These are phyloP conservation scores for Dreissena polymorpha DNA, from an alignment of 1,140 invertebrate species.

Conservation along the genomic window DNA sequence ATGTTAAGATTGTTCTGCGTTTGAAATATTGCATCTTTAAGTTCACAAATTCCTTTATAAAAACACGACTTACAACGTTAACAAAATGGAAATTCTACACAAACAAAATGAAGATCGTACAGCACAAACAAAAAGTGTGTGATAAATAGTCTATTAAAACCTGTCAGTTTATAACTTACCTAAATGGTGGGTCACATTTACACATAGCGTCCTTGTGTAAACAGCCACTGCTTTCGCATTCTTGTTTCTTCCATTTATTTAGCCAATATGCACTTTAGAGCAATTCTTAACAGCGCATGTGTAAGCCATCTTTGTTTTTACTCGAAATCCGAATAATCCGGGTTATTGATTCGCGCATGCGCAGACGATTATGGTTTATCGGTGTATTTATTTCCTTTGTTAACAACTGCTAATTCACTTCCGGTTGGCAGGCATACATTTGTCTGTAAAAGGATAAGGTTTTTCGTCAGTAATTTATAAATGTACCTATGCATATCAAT, in stretches of 20 bases:
- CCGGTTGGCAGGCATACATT: no score
- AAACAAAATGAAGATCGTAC: neutral
- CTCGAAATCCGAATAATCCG: no score
- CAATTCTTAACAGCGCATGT: constrained; percentile 24
- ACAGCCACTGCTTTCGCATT: constrained; percentile 31
- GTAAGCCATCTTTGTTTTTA: no score
- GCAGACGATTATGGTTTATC: no score
- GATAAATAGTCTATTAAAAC: neutral
- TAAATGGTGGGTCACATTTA: constrained; percentile 26
- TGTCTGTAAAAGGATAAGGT: no score
- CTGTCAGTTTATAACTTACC: constrained; percentile 17
- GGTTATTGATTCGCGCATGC: no score
- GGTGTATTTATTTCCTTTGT: neutral
- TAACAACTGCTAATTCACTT: no score
- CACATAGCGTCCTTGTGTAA: constrained; percentile 14
- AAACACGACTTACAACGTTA: neutral
- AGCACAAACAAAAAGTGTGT: neutral
- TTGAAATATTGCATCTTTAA: neutral
- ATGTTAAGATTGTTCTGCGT: neutral
- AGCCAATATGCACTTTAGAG: constrained; percentile 22
- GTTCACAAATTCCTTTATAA: no score
- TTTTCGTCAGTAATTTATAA: no score
- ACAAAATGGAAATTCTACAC: no score
- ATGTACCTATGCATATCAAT: no score
- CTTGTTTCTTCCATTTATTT: constrained; percentile 32